Percentiles rank a stretch among this genome's conserved stretches.
Conservation (phyloP, 2,888 invertebrate species). For the Temnothorax ravouxi region DNA sequence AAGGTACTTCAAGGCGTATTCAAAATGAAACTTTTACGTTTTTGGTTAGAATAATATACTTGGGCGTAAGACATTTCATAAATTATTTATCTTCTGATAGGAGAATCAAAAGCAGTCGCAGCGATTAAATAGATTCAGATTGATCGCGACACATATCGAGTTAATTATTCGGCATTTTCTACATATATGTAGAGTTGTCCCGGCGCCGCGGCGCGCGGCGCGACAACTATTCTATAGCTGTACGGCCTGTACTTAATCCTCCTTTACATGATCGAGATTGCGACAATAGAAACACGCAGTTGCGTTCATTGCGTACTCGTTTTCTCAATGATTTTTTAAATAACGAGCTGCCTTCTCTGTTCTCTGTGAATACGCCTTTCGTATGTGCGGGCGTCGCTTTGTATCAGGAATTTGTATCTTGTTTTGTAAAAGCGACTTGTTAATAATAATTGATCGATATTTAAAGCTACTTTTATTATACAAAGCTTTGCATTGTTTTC, state of each 20-base stretch:
- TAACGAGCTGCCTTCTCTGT: conserved; percentile 3
- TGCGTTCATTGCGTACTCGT: conserved; percentile 2
- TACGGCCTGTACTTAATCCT: conserved; percentile 28
- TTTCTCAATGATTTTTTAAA: conserved; percentile 17
- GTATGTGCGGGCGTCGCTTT: background rate
- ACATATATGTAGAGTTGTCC: background rate
- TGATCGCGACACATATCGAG: background rate
- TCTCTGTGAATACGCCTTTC: background rate
- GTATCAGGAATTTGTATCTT: background rate
- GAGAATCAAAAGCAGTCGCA: background rate
- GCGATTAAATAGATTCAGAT: background rate
- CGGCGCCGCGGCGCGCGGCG: background rate
- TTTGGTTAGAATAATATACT: background rate
- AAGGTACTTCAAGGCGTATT: background rate
- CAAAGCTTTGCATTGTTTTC: background rate
- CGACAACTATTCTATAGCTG: background rate
- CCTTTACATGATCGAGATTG: conserved; percentile 8
- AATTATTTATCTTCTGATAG: background rate
- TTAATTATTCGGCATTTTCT: background rate
- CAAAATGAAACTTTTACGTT: background rate
- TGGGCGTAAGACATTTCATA: background rate
- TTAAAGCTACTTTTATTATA: background rate
- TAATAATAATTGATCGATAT: background rate
- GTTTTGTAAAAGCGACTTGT: background rate
- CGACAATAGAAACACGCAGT: conserved; percentile 9